Percentiles rank a stretch among this genome's conserved stretches.
Evolutionary conservation across 1,140 invertebrate genomes (phyloP).

Genomic region (Anadara kagoshimensis): DNA sequence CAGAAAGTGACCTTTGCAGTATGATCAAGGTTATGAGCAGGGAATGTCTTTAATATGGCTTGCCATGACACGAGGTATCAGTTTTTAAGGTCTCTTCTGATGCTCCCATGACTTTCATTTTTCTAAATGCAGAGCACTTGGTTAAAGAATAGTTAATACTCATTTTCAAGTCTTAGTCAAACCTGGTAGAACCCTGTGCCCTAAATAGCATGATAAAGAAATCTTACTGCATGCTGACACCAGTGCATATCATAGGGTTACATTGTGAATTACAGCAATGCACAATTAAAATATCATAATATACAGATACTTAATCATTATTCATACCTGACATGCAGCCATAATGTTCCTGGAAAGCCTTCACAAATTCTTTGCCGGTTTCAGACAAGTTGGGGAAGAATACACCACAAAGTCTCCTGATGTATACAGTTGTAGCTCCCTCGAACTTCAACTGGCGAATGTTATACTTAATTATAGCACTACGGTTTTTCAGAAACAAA

Average conservation of each 20-base stretch:
- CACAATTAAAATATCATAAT: background rate
- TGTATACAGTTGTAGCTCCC: constrained; percentile 88
- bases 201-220: too few species aligned
- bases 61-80: too few species aligned
- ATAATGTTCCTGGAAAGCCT: constrained; percentile 83
- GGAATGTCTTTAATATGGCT: too few species aligned
- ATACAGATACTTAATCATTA: background rate
- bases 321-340: constrained; percentile 80
- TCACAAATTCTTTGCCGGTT: constrained; percentile 89
- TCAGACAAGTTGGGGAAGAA: constrained; percentile 92
- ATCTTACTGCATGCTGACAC: background rate
- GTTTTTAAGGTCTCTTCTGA: too few species aligned
- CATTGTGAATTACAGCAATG: background rate
- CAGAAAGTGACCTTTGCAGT: too few species aligned
- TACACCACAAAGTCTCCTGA: constrained; percentile 87
- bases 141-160: too few species aligned
- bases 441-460: constrained; percentile 91
- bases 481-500: constrained; percentile 89
- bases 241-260: background rate
- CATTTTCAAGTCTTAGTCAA: too few species aligned
- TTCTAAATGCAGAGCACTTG: too few species aligned
- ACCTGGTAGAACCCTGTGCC: too few species aligned
- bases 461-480: constrained; percentile 86
- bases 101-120: too few species aligned
- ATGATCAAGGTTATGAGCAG: too few species aligned